These are phyloP conservation scores for Zeus faber DNA, from an alignment of 2,113 vertebrate species.

Conservation along the genomic window DNA sequence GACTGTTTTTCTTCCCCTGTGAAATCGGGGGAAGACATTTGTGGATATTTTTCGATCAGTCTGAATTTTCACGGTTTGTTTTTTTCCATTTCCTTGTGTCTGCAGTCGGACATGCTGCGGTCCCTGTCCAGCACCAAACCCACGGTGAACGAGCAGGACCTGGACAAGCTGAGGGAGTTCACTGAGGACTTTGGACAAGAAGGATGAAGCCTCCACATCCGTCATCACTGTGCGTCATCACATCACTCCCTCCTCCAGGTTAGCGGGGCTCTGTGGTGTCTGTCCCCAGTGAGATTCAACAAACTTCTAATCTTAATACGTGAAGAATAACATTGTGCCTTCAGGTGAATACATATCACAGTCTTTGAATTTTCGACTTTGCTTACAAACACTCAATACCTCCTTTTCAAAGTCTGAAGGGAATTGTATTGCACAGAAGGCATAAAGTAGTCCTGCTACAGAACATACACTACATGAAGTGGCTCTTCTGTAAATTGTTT, in stretches of 20 bases:
- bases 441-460: background rate
- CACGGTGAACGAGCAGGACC: conserved; percentile 89
- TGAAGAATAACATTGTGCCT: background rate
- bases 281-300: background rate
- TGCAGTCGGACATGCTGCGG: conserved; percentile 84
- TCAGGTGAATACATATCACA: too few relatives aligned
- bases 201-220: conserved; percentile 71
- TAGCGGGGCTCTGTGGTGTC: too few relatives aligned
- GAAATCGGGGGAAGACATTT: too few relatives aligned
- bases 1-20: too few relatives aligned
- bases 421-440: conserved; percentile 1
- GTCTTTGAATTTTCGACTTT: background rate
- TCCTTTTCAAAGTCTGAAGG: background rate
- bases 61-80: too few relatives aligned
- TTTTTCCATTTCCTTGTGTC: too few relatives aligned
- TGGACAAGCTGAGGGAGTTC: conserved; percentile 89
- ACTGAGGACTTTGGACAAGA: conserved; percentile 95
- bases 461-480: background rate
- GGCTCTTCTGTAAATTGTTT: too few relatives aligned
- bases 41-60: too few relatives aligned
- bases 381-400: background rate
- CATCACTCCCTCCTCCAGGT: too few relatives aligned
- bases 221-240: too few relatives aligned
- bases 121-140: conserved; percentile 84
- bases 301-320: background rate